phyloP scores from a whole-genome alignment of 2,888 invertebrate species.

The Omphaloscelis lunosa region DNA sequence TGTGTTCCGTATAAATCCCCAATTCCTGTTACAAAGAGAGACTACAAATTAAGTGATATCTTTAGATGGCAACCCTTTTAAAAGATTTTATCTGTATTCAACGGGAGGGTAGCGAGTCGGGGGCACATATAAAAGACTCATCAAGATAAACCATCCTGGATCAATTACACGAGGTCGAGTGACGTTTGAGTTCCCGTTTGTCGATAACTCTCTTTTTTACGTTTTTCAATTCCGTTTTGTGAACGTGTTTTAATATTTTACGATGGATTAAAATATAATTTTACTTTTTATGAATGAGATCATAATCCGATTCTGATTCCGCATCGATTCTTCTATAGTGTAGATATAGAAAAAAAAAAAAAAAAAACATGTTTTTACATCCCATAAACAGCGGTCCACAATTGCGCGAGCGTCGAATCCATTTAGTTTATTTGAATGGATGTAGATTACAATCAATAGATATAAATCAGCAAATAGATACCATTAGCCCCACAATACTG shows the following conservation, averaged over 20 bases:
- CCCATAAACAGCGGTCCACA: conserved; percentile 75
- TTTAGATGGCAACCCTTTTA: conserved; percentile 90
- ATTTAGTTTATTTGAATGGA: conserved; percentile 82
- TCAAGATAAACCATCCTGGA: conserved; percentile 90
- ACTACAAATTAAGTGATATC: conserved; percentile 91
- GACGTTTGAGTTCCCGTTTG: conserved; percentile 86
- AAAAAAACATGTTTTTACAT: conserved; percentile 72
- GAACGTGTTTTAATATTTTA: conserved; percentile 69
- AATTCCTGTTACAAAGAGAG: conserved; percentile 87
- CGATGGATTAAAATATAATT: conserved; percentile 56
- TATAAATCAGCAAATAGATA: conserved; percentile 84
- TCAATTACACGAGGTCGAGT: conserved; percentile 89
- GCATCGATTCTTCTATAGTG: conserved; percentile 68
- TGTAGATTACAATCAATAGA: conserved; percentile 83
- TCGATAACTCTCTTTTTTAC: conserved; percentile 78
- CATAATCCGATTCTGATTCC: conserved; percentile 75
- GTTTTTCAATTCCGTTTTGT: conserved; percentile 74
- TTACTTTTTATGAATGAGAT: conserved; percentile 66
- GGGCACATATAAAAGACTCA: conserved; percentile 88
- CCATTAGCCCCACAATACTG: conserved; percentile 79
- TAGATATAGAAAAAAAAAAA: conserved; percentile 68
- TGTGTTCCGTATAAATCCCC: conserved; percentile 82
- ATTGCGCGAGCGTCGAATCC: conserved; percentile 78
- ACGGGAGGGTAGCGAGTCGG: conserved; percentile 87
- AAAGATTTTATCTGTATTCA: conserved; percentile 88